Base-by-base conservation (phyloP, 2,797 vertebrate species). In the Coccyzus lansbergi region DNA sequence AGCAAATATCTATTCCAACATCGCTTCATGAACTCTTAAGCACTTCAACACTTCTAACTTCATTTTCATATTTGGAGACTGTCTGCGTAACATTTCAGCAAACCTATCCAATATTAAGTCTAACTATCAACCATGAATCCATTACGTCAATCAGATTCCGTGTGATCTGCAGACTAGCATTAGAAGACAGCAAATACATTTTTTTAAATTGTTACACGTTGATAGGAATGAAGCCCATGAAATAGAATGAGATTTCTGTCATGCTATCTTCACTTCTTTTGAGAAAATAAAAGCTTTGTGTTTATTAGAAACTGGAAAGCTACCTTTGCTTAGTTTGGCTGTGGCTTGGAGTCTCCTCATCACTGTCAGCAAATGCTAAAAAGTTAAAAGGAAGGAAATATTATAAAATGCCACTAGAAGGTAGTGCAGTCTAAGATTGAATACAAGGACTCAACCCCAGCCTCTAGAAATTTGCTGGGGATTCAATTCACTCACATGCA, bases 321-420 rank as follows among this genome's bases (percentile, higher is more conserved):
- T 53, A 7, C 22, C 19, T 75, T 79, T 67, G n/a, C 51, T 68
- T 74, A 53, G 49, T 36, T 71, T 33, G 69, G 56, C 29, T 62
- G 51, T 68, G 65, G 34, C 38, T 88, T 33, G 26, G 31, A 83
- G 24, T 71, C 58, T 69, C 68, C 68, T 40, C 33, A 77, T 83
- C 25, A 6, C 62, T 55, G 51, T 33, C 92, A 93, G 28, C 46
- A 75, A 68, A n/a, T 18, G 65, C 70, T 60, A 53, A 58, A 63
- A 64, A 62, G 46, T 85, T 82, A 76, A 76, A 94, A 86, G 33
- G 52, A 34, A 91, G 26, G 58, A 77, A 89, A 80, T 88, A 64
- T 18, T 64, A 46, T 55, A 59, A 63, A 90, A 75, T 91, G 68
- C 71, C 58, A 59, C 68, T 92, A 88, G 87, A 91, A 89, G 84